Evolutionary conservation across 2,797 vertebrate species (phyloP).

Genomic region (Sebastolobus altivelis): DNA sequence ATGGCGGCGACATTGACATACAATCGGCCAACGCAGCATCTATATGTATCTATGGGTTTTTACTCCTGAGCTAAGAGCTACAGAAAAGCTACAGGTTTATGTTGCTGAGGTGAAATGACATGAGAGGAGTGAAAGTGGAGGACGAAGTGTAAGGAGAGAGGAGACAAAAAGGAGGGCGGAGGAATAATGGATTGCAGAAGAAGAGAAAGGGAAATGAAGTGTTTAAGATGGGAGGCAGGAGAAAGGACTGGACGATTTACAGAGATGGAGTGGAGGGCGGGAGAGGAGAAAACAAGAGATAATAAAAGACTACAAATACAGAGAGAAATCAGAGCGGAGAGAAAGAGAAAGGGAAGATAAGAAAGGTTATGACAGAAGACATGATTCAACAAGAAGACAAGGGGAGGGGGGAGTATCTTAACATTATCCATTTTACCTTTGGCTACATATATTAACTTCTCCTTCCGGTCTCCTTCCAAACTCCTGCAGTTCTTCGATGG

Average conservation of each 20-base stretch:
- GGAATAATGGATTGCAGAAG: constrained; percentile 4
- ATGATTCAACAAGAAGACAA: constrained; percentile 29
- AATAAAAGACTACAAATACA: constrained; percentile 5
- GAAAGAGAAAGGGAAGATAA: constrained; percentile 20
- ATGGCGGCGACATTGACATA: no score
- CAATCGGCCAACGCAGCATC: no score
- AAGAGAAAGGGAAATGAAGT: constrained; percentile 36
- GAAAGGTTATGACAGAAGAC: constrained; percentile 22
- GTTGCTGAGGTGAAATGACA: constrained; percentile 26
- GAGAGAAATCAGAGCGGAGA: constrained; percentile 9
- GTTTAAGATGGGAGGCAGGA: constrained; percentile 38
- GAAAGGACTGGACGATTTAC: constrained; percentile 3
- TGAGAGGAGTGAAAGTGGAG: constrained; percentile 13
- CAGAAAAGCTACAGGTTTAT: constrained; percentile 8
- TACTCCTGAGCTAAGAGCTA: no score
- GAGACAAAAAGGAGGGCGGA: constrained; percentile 20
- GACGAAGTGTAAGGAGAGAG: constrained; percentile 6
- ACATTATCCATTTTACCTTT: constrained; percentile 35
- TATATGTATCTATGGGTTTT: no score
- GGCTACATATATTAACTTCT: constrained; percentile 14
- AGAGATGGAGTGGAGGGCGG: constrained; percentile 18
- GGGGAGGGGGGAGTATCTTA: constrained; percentile 7
- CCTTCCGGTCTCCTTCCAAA: constrained; percentile 33
- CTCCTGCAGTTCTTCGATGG: constrained; percentile 34
- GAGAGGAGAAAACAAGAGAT: constrained; percentile 30